Conservation (phyloP, 2,113 vertebrate species). For the Grammomys surdaster region DNA sequence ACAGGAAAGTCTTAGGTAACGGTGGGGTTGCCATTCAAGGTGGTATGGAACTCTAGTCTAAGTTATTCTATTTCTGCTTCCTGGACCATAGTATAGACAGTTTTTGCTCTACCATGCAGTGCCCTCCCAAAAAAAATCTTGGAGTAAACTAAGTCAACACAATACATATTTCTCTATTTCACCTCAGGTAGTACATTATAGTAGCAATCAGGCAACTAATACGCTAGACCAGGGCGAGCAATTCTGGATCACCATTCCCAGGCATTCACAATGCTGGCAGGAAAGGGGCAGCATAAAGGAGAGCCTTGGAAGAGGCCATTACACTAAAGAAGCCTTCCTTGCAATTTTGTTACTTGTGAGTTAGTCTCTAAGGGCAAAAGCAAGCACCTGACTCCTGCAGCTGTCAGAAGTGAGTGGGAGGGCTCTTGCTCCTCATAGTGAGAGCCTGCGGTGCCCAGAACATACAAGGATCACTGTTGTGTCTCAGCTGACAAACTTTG, state of each 20-base stretch:
- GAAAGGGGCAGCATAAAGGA: background rate
- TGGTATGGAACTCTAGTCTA: background rate
- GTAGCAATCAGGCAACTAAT: background rate
- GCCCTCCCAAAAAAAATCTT: background rate
- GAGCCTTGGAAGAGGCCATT: background rate
- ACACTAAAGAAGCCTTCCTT: background rate
- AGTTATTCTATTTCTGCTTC: background rate
- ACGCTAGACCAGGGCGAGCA: background rate
- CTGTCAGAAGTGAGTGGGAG: background rate
- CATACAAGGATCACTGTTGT: background rate
- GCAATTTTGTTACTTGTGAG: background rate
- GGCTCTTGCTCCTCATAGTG: rapidly evolving
- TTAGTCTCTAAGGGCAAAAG: background rate
- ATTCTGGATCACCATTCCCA: background rate
- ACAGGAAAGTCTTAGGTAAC: background rate
- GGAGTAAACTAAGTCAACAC: background rate
- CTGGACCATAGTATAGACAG: background rate
- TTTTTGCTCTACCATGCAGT: background rate
- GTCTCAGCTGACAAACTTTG: background rate
- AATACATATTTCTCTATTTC: background rate
- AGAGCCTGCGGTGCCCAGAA: background rate
- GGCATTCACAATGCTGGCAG: background rate
- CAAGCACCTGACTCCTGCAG: background rate
- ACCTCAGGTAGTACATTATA: background rate
- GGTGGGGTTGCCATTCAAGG: background rate